A percentile compares a stretch with the other conserved stretches of the same genome.
phyloP scores from a whole-genome alignment of 2,113 vertebrate species.

The Halcyon senegalensis region DNA sequence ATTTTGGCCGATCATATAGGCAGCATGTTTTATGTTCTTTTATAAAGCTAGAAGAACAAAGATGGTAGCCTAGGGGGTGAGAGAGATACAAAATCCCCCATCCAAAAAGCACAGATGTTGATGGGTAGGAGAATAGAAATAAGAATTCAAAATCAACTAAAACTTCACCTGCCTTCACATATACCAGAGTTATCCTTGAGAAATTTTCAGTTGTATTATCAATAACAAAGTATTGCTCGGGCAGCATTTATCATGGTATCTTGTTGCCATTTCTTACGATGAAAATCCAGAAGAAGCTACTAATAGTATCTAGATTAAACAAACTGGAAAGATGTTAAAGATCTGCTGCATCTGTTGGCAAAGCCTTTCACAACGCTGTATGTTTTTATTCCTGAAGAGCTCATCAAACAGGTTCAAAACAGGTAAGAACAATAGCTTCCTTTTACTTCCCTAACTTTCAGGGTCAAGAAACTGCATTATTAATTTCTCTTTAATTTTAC shows the following conservation, averaged over 20 bases:
- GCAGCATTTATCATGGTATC: background rate
- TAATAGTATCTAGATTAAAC: background rate
- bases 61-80: background rate
- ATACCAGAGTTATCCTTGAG: background rate
- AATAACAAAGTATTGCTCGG: background rate
- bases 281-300: background rate
- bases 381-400: background rate
- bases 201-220: background rate
- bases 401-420: background rate
- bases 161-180: background rate
- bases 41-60: background rate
- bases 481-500: background rate
- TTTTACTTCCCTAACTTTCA: background rate
- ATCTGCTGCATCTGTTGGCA: background rate
- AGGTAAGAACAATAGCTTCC: background rate
- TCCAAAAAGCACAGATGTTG: background rate
- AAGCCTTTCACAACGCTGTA: background rate
- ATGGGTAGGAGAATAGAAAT: background rate
- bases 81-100: background rate
- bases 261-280: background rate
- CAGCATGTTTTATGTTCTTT: background rate
- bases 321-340: background rate
- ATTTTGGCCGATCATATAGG: background rate
- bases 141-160: background rate
- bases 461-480: background rate